phyloP scores from a whole-genome alignment of 2,113 vertebrate species.

The Labrus mixtus region DNA sequence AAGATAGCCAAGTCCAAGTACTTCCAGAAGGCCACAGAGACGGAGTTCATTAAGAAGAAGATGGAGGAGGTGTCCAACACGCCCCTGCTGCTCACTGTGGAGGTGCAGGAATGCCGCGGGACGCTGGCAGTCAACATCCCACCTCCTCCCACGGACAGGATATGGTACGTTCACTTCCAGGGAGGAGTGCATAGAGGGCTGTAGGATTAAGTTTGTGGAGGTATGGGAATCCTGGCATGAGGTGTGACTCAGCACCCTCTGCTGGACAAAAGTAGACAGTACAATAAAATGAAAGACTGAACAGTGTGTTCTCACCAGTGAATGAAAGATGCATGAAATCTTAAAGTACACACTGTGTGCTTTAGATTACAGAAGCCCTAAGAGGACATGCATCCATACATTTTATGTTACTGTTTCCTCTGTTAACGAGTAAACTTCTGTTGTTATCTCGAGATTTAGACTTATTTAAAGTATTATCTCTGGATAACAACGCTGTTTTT shows the following conservation, averaged over 20 bases:
- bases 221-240: background rate
- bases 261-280: conserved; percentile 60
- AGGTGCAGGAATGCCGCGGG: conserved; percentile 95
- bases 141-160: conserved; percentile 96
- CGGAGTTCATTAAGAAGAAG: conserved; percentile 99
- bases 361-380: too few species aligned
- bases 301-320: too few species aligned
- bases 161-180: conserved; percentile 87
- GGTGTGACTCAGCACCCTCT: conserved; percentile 62
- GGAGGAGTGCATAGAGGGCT: conserved; percentile 7
- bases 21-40: conserved; percentile 99
- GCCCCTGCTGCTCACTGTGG: conserved; percentile 95
- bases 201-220: background rate
- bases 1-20: conserved; percentile 99
- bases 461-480: too few species aligned
- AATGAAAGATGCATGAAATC: too few species aligned
- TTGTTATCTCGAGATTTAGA: too few species aligned
- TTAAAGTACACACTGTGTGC: too few species aligned
- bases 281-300: background rate
- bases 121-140: conserved; percentile 96
- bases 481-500: too few species aligned
- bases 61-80: conserved; percentile 99
- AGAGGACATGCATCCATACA: too few species aligned
- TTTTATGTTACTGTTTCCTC: too few species aligned
- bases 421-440: too few species aligned